Conservation (phyloP, 2,113 vertebrate species). For the Hippocampus zosterae region DNA sequence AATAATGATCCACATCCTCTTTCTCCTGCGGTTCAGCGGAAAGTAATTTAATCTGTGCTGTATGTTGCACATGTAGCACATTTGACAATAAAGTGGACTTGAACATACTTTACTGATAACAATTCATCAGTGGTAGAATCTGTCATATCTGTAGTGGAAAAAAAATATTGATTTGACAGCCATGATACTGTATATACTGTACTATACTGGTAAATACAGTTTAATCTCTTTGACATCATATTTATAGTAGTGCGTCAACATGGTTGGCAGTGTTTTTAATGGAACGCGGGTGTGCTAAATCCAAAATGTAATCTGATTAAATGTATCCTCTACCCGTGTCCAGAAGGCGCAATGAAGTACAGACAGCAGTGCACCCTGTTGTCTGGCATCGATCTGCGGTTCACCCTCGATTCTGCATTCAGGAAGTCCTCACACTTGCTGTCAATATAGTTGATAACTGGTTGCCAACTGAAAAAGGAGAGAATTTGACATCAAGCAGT, state of each 20-base stretch:
- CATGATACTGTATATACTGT: no score
- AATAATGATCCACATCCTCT: no score
- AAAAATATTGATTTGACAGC: no score
- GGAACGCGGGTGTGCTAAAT: background rate
- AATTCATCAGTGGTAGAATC: no score
- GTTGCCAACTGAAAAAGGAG: constrained; percentile 67
- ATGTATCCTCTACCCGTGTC: constrained; percentile 66
- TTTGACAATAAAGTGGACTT: no score
- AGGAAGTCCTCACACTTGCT: constrained; percentile 77
- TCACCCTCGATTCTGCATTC: constrained; percentile 72
- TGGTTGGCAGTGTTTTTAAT: background rate
- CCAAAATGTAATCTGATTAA: background rate
- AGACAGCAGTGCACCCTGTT: constrained; percentile 77
- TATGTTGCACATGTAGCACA: no score
- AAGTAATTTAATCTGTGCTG: no score
- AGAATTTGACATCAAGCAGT: background rate
- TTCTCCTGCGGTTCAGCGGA: no score
- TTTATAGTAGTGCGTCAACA: background rate
- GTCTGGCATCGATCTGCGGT: constrained; percentile 72
- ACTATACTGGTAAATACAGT: no score
- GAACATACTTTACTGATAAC: no score
- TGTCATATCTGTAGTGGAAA: no score
- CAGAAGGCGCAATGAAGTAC: constrained; percentile 73
- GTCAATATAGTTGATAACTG: constrained; percentile 73
- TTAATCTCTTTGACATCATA: no score